Percentiles rank a stretch among this genome's conserved stretches.
These are phyloP conservation scores for Stenolophus ochropezus DNA, from an alignment of 2,888 invertebrate species.

Conservation along the genomic window DNA sequence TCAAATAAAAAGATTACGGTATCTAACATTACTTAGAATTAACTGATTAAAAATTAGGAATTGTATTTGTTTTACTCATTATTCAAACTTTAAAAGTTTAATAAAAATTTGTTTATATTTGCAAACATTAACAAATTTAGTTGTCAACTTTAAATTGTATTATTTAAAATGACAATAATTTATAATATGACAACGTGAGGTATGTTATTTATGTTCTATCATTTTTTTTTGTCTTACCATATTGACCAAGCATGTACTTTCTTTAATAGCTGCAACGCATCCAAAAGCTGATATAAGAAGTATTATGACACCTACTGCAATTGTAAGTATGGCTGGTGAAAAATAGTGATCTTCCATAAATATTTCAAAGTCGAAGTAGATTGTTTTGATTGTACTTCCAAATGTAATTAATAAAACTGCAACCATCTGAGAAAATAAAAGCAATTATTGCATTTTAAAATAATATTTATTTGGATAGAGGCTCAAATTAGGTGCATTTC, in stretches of 20 bases:
- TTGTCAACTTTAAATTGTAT: no score
- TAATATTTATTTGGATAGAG: constrained; percentile 1
- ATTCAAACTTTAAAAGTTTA: no score
- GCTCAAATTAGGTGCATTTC: constrained; percentile 46
- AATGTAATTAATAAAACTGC: constrained; percentile 81
- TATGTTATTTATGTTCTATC: background rate
- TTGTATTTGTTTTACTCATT: no score
- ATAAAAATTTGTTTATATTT: no score
- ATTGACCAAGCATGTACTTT: constrained; percentile 84
- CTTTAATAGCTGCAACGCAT: constrained; percentile 87
- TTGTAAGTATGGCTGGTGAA: constrained; percentile 85
- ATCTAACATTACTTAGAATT: no score
- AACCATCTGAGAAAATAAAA: constrained; percentile 81
- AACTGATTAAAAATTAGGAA: no score
- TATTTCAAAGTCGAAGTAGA: constrained; percentile 77
- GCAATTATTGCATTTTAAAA: background rate
- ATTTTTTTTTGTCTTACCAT: constrained; percentile 71
- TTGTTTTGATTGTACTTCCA: constrained; percentile 78
- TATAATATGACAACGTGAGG: no score
- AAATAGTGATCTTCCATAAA: constrained; percentile 79
- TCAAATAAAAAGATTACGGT: no score
- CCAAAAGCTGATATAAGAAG: constrained; percentile 88
- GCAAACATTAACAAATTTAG: no score
- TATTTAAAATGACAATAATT: no score
- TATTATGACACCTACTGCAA: constrained; percentile 83